Percentiles rank a stretch among this genome's conserved stretches.
phyloP scores from a whole-genome alignment of 1,140 invertebrate species.

The Lasioglossum albipes region DNA sequence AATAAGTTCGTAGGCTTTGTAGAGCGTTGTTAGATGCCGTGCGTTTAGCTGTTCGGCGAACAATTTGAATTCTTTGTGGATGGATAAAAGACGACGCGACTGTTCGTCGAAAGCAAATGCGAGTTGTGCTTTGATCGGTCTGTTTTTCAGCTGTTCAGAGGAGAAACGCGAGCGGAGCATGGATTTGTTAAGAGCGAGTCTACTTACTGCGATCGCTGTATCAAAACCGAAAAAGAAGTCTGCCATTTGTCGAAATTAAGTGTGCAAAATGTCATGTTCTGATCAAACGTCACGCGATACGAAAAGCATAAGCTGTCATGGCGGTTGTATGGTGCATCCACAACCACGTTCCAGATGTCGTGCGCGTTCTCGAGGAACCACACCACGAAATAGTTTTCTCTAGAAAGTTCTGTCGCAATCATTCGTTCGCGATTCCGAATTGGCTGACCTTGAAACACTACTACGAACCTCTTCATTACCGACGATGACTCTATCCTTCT shows the following conservation, averaged over 20 bases:
- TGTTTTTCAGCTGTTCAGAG: not conserved
- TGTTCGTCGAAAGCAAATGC: slow-evolving; percentile 33
- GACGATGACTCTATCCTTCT: no score
- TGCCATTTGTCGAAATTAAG: slow-evolving; percentile 88
- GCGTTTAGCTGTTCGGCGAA: not conserved
- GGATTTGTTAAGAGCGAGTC: not conserved
- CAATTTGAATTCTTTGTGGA: not conserved
- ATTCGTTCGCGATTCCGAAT: no score
- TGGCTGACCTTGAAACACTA: no score
- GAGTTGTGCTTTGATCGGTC: not conserved
- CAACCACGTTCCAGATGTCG: slow-evolving; percentile 63
- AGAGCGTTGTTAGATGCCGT: not conserved
- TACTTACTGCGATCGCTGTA: slow-evolving; percentile 86
- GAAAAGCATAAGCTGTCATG: slow-evolving; percentile 75
- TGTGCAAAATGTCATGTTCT: slow-evolving; percentile 84
- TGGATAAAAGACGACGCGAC: slow-evolving; percentile 55
- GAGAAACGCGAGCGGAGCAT: no score
- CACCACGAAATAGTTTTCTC: no score
- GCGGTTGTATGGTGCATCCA: slow-evolving; percentile 68
- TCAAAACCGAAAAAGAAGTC: slow-evolving; percentile 91
- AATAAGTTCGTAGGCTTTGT: not conserved
- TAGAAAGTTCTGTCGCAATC: no score
- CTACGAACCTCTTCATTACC: no score
- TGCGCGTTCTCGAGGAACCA: not conserved
- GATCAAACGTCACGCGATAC: slow-evolving; percentile 70